Evolutionary conservation across 2,888 invertebrate species (phyloP).

Genomic region (Bellardia pandia): DNA sequence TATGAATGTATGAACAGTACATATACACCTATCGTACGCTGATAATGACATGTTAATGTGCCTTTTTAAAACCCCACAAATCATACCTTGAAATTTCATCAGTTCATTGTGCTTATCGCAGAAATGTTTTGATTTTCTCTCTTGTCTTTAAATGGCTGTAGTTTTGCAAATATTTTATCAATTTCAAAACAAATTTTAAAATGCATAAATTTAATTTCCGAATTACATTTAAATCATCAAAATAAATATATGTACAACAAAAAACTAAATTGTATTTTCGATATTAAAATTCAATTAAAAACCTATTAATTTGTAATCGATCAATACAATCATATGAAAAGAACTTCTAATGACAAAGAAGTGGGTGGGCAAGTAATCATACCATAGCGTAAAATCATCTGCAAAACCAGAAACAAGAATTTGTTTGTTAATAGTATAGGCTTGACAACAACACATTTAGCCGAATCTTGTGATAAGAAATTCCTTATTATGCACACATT

Average conservation of each 20-base stretch:
- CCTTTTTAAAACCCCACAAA: constrained; percentile 4
- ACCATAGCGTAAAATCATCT: constrained; percentile 1
- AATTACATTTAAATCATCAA: background rate
- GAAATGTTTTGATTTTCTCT: constrained; percentile 1
- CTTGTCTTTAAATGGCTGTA: background rate
- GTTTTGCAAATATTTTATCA: constrained; percentile 17
- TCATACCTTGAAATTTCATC: constrained; percentile 55
- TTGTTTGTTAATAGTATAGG: background rate
- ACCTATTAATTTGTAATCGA: constrained; percentile 40
- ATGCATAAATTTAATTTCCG: background rate
- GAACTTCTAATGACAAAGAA: background rate
- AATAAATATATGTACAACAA: background rate
- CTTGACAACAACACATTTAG: background rate
- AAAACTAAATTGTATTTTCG: constrained; percentile 15
- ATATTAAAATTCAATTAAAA: constrained; percentile 47
- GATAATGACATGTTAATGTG: constrained; percentile 11
- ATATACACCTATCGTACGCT: background rate
- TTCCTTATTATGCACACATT: constrained; percentile 10
- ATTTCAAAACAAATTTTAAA: constrained; percentile 9
- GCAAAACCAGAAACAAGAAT: background rate
- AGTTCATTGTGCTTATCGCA: constrained; percentile 51
- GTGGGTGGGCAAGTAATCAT: constrained; percentile 14
- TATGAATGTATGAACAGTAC: background rate
- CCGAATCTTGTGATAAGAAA: constrained; percentile 8
- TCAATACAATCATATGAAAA: constrained; percentile 38